Base-by-base conservation (phyloP, 2,113 vertebrate species). In the Apodemus sylvaticus region DNA sequence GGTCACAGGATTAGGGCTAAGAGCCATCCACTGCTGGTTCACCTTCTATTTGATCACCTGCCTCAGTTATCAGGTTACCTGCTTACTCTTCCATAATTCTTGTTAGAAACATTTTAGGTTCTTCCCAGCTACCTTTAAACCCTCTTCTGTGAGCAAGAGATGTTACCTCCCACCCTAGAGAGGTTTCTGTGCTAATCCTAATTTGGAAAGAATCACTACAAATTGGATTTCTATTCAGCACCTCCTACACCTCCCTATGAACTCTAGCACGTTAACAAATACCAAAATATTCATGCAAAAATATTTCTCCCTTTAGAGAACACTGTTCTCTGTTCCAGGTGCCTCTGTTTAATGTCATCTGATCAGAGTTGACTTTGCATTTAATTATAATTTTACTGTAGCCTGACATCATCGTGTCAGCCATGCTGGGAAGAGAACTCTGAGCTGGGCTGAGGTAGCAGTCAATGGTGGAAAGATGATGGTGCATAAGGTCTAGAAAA, bases 181-280 rank as follows among this genome's bases (percentile, higher is more conserved):
- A 48, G 89, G 94, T 77, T 91, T 93, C 94, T 85, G 55, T 11
- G 22, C 76, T 94, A 45, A 36, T 82, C 94, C 73, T 94, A 95
- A 97, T 89, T 97, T 91, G 97, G 96, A 96, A 97, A 97, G 92
- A 87, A 92, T 93, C 53, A 29, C 93, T 94, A 70, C 94, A 86
- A 92, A 96, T 81, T 73, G 94, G 79, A 26, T 93, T 66, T 94
- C 93, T 95, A n/a, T 90, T 90, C 96, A 71, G 96, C 91, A 60
- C 97, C 96, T 88, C 97, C 98, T 55, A 97, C 93, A 10, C 92
- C 68, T 39, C 95, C 78, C 92, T 90, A 11, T 93, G 89, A 97
- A 48, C 93, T 90, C 31, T 86, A 1, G 73, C 24, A 85, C 64
- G 9, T 86, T 79, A 74, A 71, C 42, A 78, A 94, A 96, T 78